Evolutionary conservation across 2,888 invertebrate genomes (phyloP).

Genomic region (Dryobota labecula): DNA sequence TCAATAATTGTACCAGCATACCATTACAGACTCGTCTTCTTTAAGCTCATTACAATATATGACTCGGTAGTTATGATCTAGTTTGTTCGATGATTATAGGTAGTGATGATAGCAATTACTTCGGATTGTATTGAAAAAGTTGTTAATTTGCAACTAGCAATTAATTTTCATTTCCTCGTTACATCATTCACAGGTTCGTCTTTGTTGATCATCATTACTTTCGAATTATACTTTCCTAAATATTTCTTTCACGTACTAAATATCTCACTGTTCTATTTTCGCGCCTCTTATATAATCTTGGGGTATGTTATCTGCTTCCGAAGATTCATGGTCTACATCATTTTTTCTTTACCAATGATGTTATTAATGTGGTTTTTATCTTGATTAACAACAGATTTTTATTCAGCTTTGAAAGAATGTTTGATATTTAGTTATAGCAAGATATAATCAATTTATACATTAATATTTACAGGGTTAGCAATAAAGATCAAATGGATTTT

Average conservation of each 20-base stretch:
- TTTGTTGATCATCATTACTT: slow-evolving; percentile 13
- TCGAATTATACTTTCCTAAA: slow-evolving; percentile 5
- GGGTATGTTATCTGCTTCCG: background rate
- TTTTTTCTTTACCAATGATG: background rate
- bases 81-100: slow-evolving; percentile 44
- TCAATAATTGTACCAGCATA: slow-evolving; percentile 39
- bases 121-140: slow-evolving; percentile 29
- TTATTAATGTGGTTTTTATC: background rate
- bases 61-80: slow-evolving; percentile 53
- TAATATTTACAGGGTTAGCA: slow-evolving; percentile 5
- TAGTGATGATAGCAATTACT: slow-evolving; percentile 43
- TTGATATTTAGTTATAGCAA: background rate
- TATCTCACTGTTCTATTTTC: slow-evolving; percentile 4
- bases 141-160: slow-evolving; percentile 33
- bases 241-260: slow-evolving; percentile 9
- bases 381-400: background rate
- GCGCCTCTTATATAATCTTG: slow-evolving; percentile 2
- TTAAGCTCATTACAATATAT: slow-evolving; percentile 49
- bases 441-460: slow-evolving; percentile 7
- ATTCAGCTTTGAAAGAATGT: slow-evolving; percentile 1
- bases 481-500: slow-evolving; percentile 24
- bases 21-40: slow-evolving; percentile 38
- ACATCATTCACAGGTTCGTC: slow-evolving; percentile 23
- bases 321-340: slow-evolving; percentile 7
- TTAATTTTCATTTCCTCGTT: slow-evolving; percentile 42